phyloP scores from a whole-genome alignment of 2,888 invertebrate genomes.

The Gryllus longicercus region DNA sequence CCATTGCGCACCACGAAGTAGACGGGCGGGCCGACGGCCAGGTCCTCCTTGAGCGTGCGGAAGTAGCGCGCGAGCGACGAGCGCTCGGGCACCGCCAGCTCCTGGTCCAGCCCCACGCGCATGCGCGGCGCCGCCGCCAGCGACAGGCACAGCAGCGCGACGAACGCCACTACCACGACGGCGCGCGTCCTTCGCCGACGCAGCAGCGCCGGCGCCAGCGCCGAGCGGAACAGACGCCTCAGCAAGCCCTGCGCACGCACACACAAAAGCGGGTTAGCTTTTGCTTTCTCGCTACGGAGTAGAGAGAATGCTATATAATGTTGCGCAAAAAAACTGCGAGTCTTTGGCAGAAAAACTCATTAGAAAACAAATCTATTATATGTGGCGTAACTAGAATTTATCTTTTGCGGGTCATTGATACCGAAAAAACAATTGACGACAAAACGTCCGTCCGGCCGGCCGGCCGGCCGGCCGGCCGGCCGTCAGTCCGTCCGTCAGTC shows the following conservation, averaged over 20 bases:
- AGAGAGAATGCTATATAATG: too few species aligned
- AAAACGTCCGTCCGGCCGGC: too few species aligned
- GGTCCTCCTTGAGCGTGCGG: conserved; percentile 70
- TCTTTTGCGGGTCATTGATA: too few species aligned
- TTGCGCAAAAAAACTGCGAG: too few species aligned
- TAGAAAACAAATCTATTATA: too few species aligned
- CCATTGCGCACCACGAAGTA: conserved; percentile 82
- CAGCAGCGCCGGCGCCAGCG: conserved; percentile 62
- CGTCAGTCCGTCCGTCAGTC: too few species aligned
- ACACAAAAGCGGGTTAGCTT: too few species aligned
- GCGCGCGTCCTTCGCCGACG: conserved; percentile 54
- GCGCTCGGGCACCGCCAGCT: conserved; percentile 83
- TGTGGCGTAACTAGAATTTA: too few species aligned
- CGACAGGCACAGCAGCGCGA: conserved; percentile 63
- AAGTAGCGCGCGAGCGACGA: conserved; percentile 90
- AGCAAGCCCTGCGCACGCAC: conserved; percentile 49
- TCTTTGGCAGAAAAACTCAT: too few species aligned
- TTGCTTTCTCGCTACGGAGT: too few species aligned
- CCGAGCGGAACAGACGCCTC: conserved; percentile 56
- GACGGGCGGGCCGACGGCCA: conserved; percentile 89
- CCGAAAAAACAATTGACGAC: too few species aligned
- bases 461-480: too few species aligned
- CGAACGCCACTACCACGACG: conserved; percentile 64
- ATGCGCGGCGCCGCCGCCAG: conserved; percentile 69
- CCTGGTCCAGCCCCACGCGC: conserved; percentile 85